Conservation (phyloP, 2,888 invertebrate genomes). For the Tipula lateralis region DNA sequence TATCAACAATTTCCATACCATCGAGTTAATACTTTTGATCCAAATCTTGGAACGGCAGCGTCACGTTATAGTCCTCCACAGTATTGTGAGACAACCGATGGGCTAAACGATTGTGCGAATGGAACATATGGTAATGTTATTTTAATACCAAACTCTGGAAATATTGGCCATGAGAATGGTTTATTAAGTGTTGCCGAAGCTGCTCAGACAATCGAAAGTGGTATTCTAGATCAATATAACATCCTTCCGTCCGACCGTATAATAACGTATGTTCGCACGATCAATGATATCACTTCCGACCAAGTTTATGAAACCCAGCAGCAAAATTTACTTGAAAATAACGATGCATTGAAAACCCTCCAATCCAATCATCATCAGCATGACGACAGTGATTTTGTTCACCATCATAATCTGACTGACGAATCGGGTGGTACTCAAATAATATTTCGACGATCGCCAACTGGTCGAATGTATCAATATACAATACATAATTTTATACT, state of each 20-base stretch:
- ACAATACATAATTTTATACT: background rate
- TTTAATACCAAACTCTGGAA: conserved; percentile 20
- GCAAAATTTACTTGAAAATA: background rate
- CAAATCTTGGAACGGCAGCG: conserved; percentile 30
- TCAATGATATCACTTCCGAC: background rate
- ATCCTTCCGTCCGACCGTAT: background rate
- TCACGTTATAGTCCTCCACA: conserved; percentile 28
- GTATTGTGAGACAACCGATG: background rate
- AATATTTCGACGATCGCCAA: background rate
- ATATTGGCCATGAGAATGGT: conserved; percentile 28
- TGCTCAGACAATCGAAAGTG: background rate
- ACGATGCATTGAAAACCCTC: background rate
- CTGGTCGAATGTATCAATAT: background rate
- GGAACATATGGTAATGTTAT: conserved; percentile 31
- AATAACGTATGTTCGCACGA: background rate
- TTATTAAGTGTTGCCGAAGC: conserved; percentile 26
- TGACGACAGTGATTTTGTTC: background rate
- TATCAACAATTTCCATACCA: conserved; percentile 31
- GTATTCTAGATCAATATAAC: background rate
- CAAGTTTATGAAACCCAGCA: background rate
- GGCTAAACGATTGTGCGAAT: background rate
- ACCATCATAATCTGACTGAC: background rate
- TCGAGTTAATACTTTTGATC: conserved; percentile 31
- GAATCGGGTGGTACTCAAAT: background rate
- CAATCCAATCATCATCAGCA: background rate